A percentile compares a stretch with the other conserved stretches of the same genome.
Conservation (phyloP, 2,113 vertebrate genomes). For the Aix galericulata region DNA sequence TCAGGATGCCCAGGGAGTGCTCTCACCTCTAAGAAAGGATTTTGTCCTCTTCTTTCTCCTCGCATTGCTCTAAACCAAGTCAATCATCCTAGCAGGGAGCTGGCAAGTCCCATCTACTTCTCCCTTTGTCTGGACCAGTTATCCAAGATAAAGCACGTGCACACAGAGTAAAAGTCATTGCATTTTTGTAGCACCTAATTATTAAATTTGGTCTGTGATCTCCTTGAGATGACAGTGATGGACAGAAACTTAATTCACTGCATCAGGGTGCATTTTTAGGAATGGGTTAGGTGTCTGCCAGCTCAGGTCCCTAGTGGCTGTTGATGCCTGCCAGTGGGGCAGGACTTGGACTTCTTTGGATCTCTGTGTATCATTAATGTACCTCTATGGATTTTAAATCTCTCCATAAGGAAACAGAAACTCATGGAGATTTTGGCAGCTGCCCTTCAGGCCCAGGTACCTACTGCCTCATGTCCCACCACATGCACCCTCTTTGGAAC, state of each 20-base stretch:
- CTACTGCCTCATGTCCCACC: neutral
- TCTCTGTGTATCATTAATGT: neutral
- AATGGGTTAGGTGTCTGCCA: neutral
- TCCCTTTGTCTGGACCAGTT: neutral
- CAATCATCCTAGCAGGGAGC: neutral
- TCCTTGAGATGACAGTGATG: neutral
- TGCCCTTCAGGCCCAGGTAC: neutral
- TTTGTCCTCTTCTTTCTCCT: neutral
- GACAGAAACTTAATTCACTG: neutral
- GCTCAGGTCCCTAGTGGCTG: neutral
- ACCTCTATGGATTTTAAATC: neutral
- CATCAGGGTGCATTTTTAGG: neutral
- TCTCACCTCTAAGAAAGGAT: neutral
- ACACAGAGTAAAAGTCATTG: neutral
- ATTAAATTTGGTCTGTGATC: neutral
- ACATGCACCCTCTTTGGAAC: neutral
- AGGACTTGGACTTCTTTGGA: neutral
- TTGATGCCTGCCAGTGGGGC: neutral
- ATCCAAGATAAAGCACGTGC: neutral
- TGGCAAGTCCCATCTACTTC: neutral
- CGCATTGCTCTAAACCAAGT: neutral
- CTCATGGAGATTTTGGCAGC: neutral
- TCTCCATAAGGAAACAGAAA: neutral
- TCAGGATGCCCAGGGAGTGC: neutral
- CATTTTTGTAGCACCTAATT: neutral